phyloP scores from a whole-genome alignment of 2,888 invertebrate species.

The Phorcus lineatus region DNA sequence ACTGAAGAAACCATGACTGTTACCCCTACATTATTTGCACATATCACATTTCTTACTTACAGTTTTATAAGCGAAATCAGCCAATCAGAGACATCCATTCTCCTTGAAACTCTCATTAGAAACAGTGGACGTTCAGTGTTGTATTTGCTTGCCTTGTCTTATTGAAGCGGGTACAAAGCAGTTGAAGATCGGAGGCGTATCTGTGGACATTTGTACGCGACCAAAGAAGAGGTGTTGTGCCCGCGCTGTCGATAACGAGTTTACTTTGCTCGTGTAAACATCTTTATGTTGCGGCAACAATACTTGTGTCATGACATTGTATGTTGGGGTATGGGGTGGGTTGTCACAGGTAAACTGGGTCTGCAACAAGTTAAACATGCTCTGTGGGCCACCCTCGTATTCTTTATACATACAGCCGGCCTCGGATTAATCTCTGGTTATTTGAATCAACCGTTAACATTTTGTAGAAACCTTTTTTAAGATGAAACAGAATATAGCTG shows the following conservation, averaged over 20 bases:
- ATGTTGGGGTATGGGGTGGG: not conserved
- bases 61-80: not conserved
- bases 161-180: not conserved
- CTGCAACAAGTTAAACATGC: not conserved
- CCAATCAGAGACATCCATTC: not conserved
- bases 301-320: not conserved
- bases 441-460: not conserved
- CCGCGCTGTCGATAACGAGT: not conserved
- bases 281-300: not conserved
- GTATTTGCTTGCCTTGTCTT: slow-evolving; percentile 6
- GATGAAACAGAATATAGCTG: too few relatives aligned
- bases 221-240: slow-evolving; percentile 8
- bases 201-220: slow-evolving; percentile 18
- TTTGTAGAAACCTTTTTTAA: not conserved
- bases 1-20: not conserved
- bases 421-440: not conserved
- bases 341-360: not conserved
- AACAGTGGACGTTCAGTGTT: too few relatives aligned
- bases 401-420: not conserved
- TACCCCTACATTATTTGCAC: slow-evolving; percentile 9
- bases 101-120: too few relatives aligned
- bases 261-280: slow-evolving; percentile 7
- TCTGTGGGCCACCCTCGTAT: not conserved
- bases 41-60: not conserved
- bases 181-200: not conserved